Base-by-base conservation (phyloP, 2,888 invertebrate species). In the Lithophane ornitopus region DNA sequence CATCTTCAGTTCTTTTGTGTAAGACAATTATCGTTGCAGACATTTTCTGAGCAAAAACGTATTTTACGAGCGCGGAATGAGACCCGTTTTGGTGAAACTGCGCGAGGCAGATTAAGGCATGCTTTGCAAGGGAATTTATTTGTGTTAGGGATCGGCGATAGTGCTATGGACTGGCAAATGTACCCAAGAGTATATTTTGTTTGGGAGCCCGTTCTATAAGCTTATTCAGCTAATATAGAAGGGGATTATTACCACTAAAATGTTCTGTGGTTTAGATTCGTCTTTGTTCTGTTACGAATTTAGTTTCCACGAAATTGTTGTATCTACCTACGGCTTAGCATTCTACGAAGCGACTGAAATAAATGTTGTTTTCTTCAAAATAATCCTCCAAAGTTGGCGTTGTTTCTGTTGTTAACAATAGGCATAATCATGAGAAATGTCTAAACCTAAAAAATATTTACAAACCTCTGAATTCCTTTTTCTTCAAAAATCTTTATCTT, bases 1-100 rank as follows among this genome's bases (percentile, higher is more conserved):
- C 91, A 93, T 93, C 92, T 91, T 90, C 89, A 91, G 92, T 90
- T 93, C 94, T 93, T 94, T 95, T 94, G 93, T 94, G 93, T 92
- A 93, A 94, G 93, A 94, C 94, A 95, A 95, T 95, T 95, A 95
- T 94, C 92, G 91, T 92, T 91, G 91, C 90, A 91, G 92, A 92
- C 92, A 90, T 91, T 91, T 90, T 89, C 89, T 86, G 90, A 89
- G 90, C 90, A 91, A 94, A 92, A 94, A 93, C 93, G 93, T 93
- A 93, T 94, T 94, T 92, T 92, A 92, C 91, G 86, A 88, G 70
- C 61, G 34, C 54, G 86, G 87, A 90, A 91, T 89, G 90, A 90
- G 89, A 83, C 74, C 83, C 70, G 76, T 89, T 90, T 90, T 78
- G 70, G 79, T 75, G 79, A 61, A 85, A 88, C 74, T 81, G 70